Conservation (phyloP, 2,113 vertebrate genomes). For the Amphiprion percula region DNA sequence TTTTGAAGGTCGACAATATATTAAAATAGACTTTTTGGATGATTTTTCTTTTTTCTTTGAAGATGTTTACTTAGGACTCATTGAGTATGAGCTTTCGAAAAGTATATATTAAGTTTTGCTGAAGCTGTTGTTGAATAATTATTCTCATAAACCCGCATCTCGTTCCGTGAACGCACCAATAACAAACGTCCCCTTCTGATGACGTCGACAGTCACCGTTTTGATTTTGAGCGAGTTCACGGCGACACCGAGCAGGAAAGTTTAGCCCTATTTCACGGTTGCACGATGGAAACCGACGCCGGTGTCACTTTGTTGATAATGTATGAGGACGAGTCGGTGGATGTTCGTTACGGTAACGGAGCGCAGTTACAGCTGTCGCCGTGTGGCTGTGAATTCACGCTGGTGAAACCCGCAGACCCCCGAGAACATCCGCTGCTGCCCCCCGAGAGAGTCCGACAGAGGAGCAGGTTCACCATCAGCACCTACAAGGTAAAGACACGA, state of each 20-base stretch:
- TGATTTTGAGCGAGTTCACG: constrained; percentile 22
- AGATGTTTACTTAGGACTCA: no score
- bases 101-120: no score
- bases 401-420: constrained; percentile 70
- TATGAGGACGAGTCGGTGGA: constrained; percentile 89
- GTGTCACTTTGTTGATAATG: constrained; percentile 82
- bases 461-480: constrained; percentile 88
- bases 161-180: background rate
- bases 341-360: constrained; percentile 81
- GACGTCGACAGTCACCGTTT: constrained; percentile 42
- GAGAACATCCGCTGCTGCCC: constrained; percentile 82
- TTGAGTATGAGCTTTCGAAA: no score
- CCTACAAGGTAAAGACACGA: constrained; percentile 81
- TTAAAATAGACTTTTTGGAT: no score
- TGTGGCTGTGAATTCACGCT: constrained; percentile 90
- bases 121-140: no score
- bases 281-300: constrained; percentile 46
- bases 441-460: constrained; percentile 84
- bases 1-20: no score
- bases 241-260: no score
- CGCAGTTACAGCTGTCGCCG: constrained; percentile 86
- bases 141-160: background rate
- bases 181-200: constrained; percentile 18
- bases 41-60: no score
- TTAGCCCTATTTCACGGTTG: fast-evolving